Evolutionary conservation across 2,113 vertebrate species (phyloP), one percentile per base, ranked within the genome.

Genomic region (Rhea pennata): DNA sequence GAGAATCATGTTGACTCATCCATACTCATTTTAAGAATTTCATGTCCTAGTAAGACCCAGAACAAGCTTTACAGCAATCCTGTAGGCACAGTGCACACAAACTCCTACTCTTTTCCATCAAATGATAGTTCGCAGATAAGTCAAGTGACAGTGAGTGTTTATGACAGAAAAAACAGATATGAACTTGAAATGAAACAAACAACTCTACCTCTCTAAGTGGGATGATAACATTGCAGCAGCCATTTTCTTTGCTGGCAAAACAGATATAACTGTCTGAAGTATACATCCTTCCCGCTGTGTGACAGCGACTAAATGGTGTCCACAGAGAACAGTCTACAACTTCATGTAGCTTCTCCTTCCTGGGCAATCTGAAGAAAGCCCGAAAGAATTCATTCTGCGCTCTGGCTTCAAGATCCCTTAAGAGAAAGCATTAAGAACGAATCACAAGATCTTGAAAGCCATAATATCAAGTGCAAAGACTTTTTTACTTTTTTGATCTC

Each of bases 301-400:
- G 99, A 93, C 98, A 98, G 97, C 99, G 99, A 21, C 98, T 98
- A 64, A 99, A 99, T 0, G 99, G 99, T 0, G 99, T 99, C 99
- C 99, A 99, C 24, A 99, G 98, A 9, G 99, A 98, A 64, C 99
- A 99, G 48, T 98, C 97, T 29, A 97, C 93, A 67, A 99, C 98
- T 9, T 98, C 98, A 0, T 98, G 97, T 66, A 99, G 97, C 53
- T 95, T 98, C 96, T 99, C 99, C 6, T 83, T 95, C 44, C 99
- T 98, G 1, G 99, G 99, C 75, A 99, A 96, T 78, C 99, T 98
- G 90, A 99, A 99, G 97, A 99, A 98, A 33, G 99, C 99, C 84
- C 99, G 98, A 93, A 99, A 99, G 95, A 99, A 99, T 92, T 99
- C 98, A 12, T 98, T 98, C 80, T 99, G 96, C 0, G 98, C 98